Base-by-base conservation (phyloP, 2,797 vertebrate genomes). In the Pangasius djambal region DNA sequence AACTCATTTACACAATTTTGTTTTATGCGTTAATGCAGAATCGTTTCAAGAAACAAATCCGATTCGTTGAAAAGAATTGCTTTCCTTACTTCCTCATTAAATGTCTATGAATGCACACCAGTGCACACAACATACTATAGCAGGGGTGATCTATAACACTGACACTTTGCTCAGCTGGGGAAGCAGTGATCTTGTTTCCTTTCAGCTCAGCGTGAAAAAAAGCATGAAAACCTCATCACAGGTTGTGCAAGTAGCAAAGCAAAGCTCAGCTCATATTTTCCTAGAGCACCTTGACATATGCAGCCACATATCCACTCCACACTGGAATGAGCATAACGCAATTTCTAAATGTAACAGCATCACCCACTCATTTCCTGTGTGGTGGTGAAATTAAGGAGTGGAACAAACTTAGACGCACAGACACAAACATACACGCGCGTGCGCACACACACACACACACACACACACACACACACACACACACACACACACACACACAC, bases 271-370 rank as follows among this genome's bases (percentile, higher is more conserved):
- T 44, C 20, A 63, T 48, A 44, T 77, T 61, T 85, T 85, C 57
- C 83, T 74, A 65, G 20, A 25, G 8, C 69, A 86, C 61, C 37
- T 50, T 48, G 25, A 84, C 13, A 48, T 44, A 65, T 52, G n/a
- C 44, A 48, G 61, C 70, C 63, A 84, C 50, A 65, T 84, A 83
- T 72, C 88, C 69, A 88, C 86, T 78, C 50, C 86, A 90, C 87
- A 77, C 82, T 89, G 61, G 81, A 69, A 72, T 8, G 31, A 57
- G 44, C 55, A 86, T 86, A 61, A 59, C 44, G 75, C 77, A 52
- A 82, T 40, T 5, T 85, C 55, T 52, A 88, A 88, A 90, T 67
- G 61, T 65, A 90, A 83, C 52, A 59, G 85, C 6, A 34, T 72
- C 59, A 75, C 72, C 69, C 79, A 70, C 78, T 87, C 22, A 7